phyloP scores from a whole-genome alignment of 2,888 invertebrate genomes.

The Prosapia bicincta region DNA sequence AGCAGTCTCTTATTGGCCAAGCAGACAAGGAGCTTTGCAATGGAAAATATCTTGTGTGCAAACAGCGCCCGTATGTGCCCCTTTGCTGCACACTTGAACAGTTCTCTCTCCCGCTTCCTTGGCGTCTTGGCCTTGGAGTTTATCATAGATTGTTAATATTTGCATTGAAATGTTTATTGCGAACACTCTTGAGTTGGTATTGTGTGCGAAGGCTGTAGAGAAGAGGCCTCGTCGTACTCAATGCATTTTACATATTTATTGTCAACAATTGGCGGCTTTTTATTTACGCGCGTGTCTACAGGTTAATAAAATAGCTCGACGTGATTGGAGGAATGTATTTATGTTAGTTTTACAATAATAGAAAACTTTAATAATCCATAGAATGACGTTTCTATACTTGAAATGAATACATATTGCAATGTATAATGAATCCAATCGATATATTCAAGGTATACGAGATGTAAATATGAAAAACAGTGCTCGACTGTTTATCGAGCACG shows the following conservation, averaged over 20 bases:
- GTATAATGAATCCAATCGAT: too few species aligned
- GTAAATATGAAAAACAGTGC: too few species aligned
- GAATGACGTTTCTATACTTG: too few species aligned
- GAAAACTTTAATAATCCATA: too few species aligned
- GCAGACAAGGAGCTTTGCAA: neutral
- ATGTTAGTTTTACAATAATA: too few species aligned
- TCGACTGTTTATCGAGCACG: too few species aligned
- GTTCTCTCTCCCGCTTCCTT: neutral
- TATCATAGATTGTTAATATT: neutral
- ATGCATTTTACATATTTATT: neutral
- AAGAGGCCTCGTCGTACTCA: neutral
- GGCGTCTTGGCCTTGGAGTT: neutral
- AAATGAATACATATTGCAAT: too few species aligned
- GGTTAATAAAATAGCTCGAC: too few species aligned
- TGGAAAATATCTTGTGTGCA: neutral
- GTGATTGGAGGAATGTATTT: too few species aligned
- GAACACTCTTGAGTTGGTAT: neutral
- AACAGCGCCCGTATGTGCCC: neutral
- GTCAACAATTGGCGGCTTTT: too few species aligned
- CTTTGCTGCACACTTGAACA: neutral
- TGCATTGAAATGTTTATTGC: neutral
- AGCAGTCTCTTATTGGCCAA: neutral
- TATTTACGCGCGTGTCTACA: too few species aligned
- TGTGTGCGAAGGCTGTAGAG: neutral
- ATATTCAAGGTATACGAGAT: too few species aligned